Conservation (phyloP, 2,888 invertebrate genomes). For the Synanthedon andrenaeformis region DNA sequence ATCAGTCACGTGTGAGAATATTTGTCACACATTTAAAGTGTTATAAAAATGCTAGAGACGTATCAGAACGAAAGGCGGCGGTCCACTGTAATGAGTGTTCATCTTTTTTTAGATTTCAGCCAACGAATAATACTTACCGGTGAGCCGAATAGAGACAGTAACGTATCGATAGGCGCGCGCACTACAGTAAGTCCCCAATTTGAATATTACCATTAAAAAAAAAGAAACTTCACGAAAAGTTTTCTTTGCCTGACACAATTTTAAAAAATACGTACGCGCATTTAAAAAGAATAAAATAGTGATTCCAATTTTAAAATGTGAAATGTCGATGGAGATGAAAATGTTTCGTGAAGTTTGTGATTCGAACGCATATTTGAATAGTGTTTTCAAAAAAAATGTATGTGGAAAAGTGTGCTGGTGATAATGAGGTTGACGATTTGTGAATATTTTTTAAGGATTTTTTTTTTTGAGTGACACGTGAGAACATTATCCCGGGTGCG, state of each 20-base stretch:
- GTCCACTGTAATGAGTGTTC: constrained; percentile 43
- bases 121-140: constrained; percentile 29
- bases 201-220: constrained; percentile 17
- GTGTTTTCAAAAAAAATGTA: background rate
- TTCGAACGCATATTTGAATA: constrained; percentile 4
- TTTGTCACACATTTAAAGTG: background rate
- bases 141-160: constrained; percentile 43
- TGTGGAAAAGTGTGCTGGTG: background rate
- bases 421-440: constrained; percentile 1
- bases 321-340: constrained; percentile 15
- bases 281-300: background rate
- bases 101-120: constrained; percentile 65
- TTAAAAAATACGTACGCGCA: background rate
- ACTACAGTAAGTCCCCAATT: constrained; percentile 50
- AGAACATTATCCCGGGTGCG: constrained; percentile 1
- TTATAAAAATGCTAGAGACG: constrained; percentile 1
- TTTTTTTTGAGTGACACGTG: background rate
- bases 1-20: background rate
- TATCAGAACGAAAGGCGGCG: constrained; percentile 1
- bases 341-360: constrained; percentile 6
- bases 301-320: constrained; percentile 5
- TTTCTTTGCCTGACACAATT: background rate
- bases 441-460: constrained; percentile 3
- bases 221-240: constrained; percentile 11
- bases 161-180: constrained; percentile 57